Evolutionary conservation across 2,888 invertebrate genomes (phyloP).

Genomic region (Ophonus ardosiacus): DNA sequence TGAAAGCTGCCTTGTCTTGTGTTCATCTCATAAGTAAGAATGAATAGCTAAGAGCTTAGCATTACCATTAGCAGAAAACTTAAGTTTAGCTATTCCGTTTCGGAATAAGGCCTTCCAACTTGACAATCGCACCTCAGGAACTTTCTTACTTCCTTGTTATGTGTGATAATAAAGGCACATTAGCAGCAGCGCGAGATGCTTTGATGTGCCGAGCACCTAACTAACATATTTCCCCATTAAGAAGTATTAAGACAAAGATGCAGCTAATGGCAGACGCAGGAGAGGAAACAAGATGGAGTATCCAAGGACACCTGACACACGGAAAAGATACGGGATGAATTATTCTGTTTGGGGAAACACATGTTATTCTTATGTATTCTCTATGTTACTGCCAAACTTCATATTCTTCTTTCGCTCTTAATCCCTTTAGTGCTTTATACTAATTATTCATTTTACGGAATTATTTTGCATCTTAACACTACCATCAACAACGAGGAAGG

Average conservation of each 20-base stretch:
- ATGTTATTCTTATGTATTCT: constrained; percentile 54
- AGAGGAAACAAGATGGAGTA: constrained; percentile 37
- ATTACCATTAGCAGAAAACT: constrained; percentile 74
- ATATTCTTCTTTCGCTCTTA: constrained; percentile 28
- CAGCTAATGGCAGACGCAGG: constrained; percentile 32
- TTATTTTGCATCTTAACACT: constrained; percentile 45
- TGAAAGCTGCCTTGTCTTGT: constrained; percentile 20
- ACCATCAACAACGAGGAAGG: not conserved
- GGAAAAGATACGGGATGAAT: constrained; percentile 59
- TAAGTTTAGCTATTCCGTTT: constrained; percentile 76
- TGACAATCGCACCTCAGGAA: constrained; percentile 63
- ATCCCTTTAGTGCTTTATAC: constrained; percentile 21
- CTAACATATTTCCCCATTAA: constrained; percentile 62
- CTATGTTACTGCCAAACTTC: constrained; percentile 41
- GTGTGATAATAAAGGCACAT: constrained; percentile 63
- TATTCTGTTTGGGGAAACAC: constrained; percentile 53
- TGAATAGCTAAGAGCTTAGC: constrained; percentile 61
- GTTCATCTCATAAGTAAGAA: constrained; percentile 50
- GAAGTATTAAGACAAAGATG: constrained; percentile 57
- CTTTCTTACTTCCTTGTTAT: constrained; percentile 63
- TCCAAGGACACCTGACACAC: constrained; percentile 34
- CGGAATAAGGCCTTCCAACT: constrained; percentile 70
- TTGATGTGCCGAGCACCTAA: constrained; percentile 56
- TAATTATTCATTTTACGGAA: constrained; percentile 47
- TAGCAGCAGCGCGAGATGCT: constrained; percentile 50